These are phyloP conservation scores for Pollenia amentaria DNA, from an alignment of 2,888 invertebrate species.

Conservation along the genomic window DNA sequence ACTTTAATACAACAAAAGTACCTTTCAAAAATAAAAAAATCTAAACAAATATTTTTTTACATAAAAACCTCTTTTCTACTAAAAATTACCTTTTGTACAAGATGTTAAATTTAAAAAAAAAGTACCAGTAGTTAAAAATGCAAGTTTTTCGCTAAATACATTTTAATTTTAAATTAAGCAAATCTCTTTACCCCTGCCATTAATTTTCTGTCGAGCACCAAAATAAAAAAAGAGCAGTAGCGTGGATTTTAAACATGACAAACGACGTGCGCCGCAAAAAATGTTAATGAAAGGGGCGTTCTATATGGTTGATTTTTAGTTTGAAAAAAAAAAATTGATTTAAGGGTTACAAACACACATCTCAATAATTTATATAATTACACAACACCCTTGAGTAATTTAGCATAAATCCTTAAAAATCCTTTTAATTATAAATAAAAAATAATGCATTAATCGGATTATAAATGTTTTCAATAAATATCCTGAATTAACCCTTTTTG, in stretches of 20 bases:
- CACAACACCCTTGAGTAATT: slow-evolving; percentile 50
- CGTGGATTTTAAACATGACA: slow-evolving; percentile 26
- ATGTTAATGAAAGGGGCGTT: slow-evolving; percentile 69
- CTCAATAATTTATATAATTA: slow-evolving; percentile 24
- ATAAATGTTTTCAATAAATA: slow-evolving; percentile 54
- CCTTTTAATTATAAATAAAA: slow-evolving; percentile 59
- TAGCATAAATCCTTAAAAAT: slow-evolving; percentile 59
- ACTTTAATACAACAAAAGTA: too few relatives aligned
- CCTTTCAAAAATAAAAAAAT: too few relatives aligned
- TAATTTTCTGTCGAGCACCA: neutral
- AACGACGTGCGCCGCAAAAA: slow-evolving; percentile 42
- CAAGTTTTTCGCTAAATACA: too few relatives aligned
- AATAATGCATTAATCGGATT: slow-evolving; percentile 62
- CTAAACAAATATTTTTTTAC: too few relatives aligned
- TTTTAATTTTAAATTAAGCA: neutral
- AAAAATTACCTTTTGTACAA: too few relatives aligned
- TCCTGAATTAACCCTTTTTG: slow-evolving; percentile 51
- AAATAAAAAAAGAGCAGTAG: slow-evolving; percentile 62
- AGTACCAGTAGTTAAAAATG: too few relatives aligned
- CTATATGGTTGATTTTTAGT: slow-evolving; percentile 39
- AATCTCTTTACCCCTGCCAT: slow-evolving; percentile 16
- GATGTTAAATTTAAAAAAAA: too few relatives aligned
- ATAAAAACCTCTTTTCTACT: too few relatives aligned
- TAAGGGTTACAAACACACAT: slow-evolving; percentile 54
- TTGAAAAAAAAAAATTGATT: slow-evolving; percentile 41